Conservation (phyloP, 2,797 vertebrate genomes). For the Orestias chungarensis region DNA sequence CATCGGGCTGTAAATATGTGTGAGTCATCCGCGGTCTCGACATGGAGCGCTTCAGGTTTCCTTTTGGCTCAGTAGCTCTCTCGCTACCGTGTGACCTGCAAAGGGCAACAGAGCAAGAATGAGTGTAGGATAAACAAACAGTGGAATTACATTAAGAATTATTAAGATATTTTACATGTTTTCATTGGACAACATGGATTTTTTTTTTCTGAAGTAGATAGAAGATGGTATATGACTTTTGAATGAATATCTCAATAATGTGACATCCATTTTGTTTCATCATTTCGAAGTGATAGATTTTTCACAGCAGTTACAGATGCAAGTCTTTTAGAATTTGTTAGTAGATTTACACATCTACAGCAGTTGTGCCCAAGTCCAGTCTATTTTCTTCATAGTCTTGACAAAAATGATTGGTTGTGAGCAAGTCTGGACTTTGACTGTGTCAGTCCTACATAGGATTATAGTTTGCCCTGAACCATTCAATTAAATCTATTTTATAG, state of each 20-base stretch:
- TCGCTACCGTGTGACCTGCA: conserved; percentile 95
- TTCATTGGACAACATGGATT: neutral
- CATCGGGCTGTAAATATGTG: conserved; percentile 57
- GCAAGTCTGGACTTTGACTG: neutral
- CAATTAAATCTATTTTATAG: too few relatives aligned
- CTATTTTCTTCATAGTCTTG: neutral
- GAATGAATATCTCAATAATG: neutral
- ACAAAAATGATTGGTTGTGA: neutral
- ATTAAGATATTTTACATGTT: neutral
- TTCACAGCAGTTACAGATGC: neutral
- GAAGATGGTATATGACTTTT: neutral
- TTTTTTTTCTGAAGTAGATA: neutral
- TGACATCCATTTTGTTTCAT: neutral
- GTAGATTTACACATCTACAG: neutral
- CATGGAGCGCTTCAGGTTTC: conserved; percentile 61
- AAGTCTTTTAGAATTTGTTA: neutral
- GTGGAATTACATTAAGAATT: neutral
- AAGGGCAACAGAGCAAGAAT: conserved; percentile 34
- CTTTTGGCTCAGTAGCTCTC: conserved; percentile 60
- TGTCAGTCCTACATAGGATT: neutral
- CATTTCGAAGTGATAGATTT: neutral
- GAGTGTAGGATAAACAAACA: conserved; percentile 33
- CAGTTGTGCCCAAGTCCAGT: neutral
- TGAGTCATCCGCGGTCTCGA: conserved; percentile 68
- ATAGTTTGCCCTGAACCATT: neutral